Base-by-base conservation (phyloP, 1,140 invertebrate species). In the Bombus pyrosoma region DNA sequence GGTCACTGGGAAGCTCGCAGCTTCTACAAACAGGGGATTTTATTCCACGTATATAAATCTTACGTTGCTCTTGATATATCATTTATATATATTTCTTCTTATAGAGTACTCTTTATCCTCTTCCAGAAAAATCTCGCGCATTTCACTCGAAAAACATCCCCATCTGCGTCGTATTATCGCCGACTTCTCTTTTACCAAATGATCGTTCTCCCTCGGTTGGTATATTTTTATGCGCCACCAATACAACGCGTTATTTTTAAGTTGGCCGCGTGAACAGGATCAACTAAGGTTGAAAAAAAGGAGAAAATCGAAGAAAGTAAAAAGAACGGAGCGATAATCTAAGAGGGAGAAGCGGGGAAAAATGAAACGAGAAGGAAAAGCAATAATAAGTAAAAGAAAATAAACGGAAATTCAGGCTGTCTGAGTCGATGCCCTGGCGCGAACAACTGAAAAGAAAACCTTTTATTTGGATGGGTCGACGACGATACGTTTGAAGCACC, bases 401-500 rank as follows among this genome's bases (percentile, higher is more conserved):
- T 2, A 66, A 34, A 68, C 34, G 1, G 9, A 47, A 41, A n/a
- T 43, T 78, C 75, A 22, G 15, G 28, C 28, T 47, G 43, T 25
- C 18, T 6, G 47, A 53, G 47, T 53, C 18, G 62, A 15, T 71
- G 69, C 13, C 39, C 41, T 47, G n/a, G 28, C 41, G 9, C 72
- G 73, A 57, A 75, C 47, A 75, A 28, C 32, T 32, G 22, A 34
- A 37, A 47, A 39, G 62, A 72, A 66, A 72, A 59, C 64, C 78
- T 81, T 88, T 88, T 77, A 37, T 62, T 78, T 68, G 66, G n/a
- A 43, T n/a, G 25, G 34, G 68, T 74, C 66, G 62, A 66, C 66
- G 62, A 66, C 53, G 77, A 43, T 82, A 74, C 86, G 86, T 71
- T 69, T 47, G 86, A 84, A 57, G 71, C 64, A 62, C 62, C 81